Base-by-base conservation (phyloP, 1,140 invertebrate species). In the Macrobrachium rosenbergii region DNA sequence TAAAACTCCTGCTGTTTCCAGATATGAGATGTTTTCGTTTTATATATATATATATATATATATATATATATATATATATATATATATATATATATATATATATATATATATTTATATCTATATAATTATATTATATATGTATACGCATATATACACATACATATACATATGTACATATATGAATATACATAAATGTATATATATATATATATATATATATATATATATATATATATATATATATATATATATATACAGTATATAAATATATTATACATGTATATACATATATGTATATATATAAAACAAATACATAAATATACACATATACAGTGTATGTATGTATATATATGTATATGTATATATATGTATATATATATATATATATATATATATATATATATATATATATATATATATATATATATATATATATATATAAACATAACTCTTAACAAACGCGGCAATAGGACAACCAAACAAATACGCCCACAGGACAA, bases 181-280 rank as follows among this genome's bases (percentile, higher is more conserved):
- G 8, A 19, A 69, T 69, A 69, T 69, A 69, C 5, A 69, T 69
- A 69, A 23, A 69, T 69, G 21, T 21, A 69, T 69, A 69, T 69
- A 69, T 21, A 69, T 8, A 69, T 69, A 69, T 69, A 69, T 69
- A 69, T 21, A 69, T 69, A 69, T 69, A 69, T 69, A 69, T 21
- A 69, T 69, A 69, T 69, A 69, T 21, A 69, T 3, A 23, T 23
- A 23, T 23, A 69, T 69, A 69, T 21, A 69, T 69, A 21, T 69
- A 69, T 21, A 23, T 5, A 52, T 21, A 23, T 21, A 69, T n/a
- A 69, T 21, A 69, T 69, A 69, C n/a, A n/a, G 0, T 17, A 19
- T 23, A 17, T 23, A 17, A 19, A 11, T 23, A 12, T n/a, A n/a
- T 19, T 69, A 69, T 14, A 69, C 8, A 21, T 67, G 5, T 67